Evolutionary conservation across 1,140 invertebrate genomes (phyloP), one percentile per base, ranked within the genome.

Genomic region (Drosophila nebulosa): DNA sequence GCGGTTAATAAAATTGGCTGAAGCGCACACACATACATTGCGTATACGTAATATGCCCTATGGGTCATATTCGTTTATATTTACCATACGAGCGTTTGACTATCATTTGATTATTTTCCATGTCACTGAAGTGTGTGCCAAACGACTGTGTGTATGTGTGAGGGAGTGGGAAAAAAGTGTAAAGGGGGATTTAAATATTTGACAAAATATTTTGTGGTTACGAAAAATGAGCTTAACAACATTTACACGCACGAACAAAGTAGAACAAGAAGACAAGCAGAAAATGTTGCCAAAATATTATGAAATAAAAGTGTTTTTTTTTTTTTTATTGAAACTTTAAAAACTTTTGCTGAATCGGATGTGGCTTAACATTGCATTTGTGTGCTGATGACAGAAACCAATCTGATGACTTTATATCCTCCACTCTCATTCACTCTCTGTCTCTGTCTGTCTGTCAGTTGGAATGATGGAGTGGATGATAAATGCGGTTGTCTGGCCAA

Each of bases 1-100:
- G 81, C 53, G 77, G 77, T 73, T 85, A 79, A 77, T 77, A 77
- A 85, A 85, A 85, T 74, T 79, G 68, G 52, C 21, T 22, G 9
- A 39, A 57, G 69, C 63, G 55, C 62, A 42, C 24, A 73, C 63
- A 68, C 62, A 42, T 18, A 73, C 63, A 68, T 26, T 18, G 52
- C 56, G 70, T 51, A 51, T 68, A 22, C 60, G 63, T 53, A 77
- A 84, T 69, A 74, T 65, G 80, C 53, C 80, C 76, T 32, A n/a
- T 65, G 80, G 80, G 77, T 57, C 65, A 74, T 62, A 77, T 85
- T 67, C 69, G 66, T 69, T 73, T 58, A 60, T 61, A 60, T 61
- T 30, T 55, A 14, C 52, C 39, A 30, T 55, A 65, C 69, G 59
- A 66, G 79, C 65, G 56, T 65, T 85, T 79, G 80, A 77, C 76